phyloP scores from a whole-genome alignment of 2,888 invertebrate species.

The Pammene aurita region DNA sequence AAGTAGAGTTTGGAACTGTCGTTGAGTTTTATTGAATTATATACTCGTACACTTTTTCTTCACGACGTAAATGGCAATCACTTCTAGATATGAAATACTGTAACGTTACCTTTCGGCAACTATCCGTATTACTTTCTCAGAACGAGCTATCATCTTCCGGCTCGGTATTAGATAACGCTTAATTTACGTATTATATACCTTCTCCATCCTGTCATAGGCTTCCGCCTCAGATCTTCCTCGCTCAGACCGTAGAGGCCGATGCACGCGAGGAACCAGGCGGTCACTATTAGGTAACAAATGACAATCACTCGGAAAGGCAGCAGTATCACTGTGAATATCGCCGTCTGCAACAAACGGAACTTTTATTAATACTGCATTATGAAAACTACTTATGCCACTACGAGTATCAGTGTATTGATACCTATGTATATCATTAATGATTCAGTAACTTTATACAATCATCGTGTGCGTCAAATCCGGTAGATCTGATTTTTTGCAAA shows the following conservation, averaged over 20 bases:
- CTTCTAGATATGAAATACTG: no score
- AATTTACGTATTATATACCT: conserved; percentile 83
- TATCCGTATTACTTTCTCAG: not conserved
- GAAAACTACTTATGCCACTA: no score
- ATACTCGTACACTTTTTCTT: no score
- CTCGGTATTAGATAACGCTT: not conserved
- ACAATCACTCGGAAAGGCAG: conserved; percentile 92
- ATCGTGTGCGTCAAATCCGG: no score
- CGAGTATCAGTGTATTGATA: not conserved
- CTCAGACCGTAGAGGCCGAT: conserved; percentile 91
- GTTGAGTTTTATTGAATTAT: no score
- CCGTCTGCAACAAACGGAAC: conserved; percentile 87
- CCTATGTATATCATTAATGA: no score
- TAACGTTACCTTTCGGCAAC: no score
- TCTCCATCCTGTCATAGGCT: conserved; percentile 95
- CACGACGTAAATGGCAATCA: no score
- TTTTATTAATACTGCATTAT: not conserved
- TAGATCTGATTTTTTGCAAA: no score
- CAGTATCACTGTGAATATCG: conserved; percentile 91
- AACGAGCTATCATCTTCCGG: not conserved
- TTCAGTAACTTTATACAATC: no score
- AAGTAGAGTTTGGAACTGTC: no score
- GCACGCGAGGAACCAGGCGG: conserved; percentile 93
- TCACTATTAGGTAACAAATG: conserved; percentile 88
- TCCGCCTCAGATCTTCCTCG: conserved; percentile 89